Evolutionary conservation across 2,888 invertebrate species (phyloP).

Genomic region (Nasonia oneida): DNA sequence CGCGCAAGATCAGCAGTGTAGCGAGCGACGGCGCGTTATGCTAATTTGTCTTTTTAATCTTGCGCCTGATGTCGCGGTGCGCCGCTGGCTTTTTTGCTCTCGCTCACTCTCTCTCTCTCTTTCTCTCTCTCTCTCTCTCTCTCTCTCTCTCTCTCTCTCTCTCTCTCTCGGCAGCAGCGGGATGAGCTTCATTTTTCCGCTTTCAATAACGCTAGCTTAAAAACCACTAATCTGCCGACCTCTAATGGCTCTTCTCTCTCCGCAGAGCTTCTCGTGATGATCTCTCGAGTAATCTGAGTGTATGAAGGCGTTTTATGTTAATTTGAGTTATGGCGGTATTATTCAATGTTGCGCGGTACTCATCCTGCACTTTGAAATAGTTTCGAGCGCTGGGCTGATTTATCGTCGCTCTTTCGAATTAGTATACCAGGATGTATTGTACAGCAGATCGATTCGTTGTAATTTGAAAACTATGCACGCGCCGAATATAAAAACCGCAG

Average conservation of each 20-base stretch:
- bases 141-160: conserved; percentile 43
- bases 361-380: too few species aligned
- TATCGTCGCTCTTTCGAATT: not conserved
- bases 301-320: conserved; percentile 11
- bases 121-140: conserved; percentile 47
- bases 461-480: not conserved
- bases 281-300: conserved; percentile 27
- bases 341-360: not conserved
- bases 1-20: conserved; percentile 37
- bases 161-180: conserved; percentile 53
- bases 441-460: not conserved
- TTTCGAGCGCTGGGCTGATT: not conserved
- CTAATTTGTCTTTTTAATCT: conserved; percentile 77
- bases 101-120: not conserved
- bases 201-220: conserved; percentile 53
- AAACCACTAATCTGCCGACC: conserved; percentile 42
- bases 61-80: conserved; percentile 71
- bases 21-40: conserved; percentile 69
- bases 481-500: not conserved
- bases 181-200: conserved; percentile 49
- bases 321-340: conserved; percentile 4
- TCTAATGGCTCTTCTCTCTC: conserved; percentile 33
- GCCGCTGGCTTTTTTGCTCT: conserved; percentile 36
- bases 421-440: not conserved
- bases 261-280: not conserved